Evolutionary conservation across 2,888 invertebrate species (phyloP), one percentile per base, ranked within the genome.

Genomic region (Eupithecia subumbrata): DNA sequence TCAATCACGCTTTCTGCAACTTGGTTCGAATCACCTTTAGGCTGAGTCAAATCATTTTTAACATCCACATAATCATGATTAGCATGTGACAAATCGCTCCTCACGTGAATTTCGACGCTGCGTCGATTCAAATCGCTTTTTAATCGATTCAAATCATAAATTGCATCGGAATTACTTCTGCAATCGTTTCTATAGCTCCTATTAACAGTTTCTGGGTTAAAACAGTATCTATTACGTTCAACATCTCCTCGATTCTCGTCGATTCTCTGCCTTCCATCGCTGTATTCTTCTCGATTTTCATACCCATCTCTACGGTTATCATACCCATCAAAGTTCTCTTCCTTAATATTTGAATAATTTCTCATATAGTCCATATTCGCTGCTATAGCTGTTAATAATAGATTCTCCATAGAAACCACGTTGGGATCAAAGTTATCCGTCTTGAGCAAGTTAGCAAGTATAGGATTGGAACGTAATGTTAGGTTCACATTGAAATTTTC

Each of bases 301-400:
- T 56, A 56, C 2, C 71, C 73, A n/a, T 30, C 34, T 9, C 40
- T 67, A 12, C 22, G 22, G 43, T 22, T 67, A 22, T 67, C 67
- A 67, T 2, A 43, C 1, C 60, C 60, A 22, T 82, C 80, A 25
- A 73, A 72, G 14, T 73, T 70, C 43, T 80, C 80, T 1, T 82
- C 79, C 74, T 87, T 85, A 69, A 87, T 81, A 25, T 85, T 83
- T 0, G 79, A 70, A 14, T 91, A 80, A 76, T 87, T 90, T 0
- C 86, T 84, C n/a, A 94, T 82, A 82, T 91, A 93, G 66, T 92
- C 90, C 90, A 92, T 90, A 76, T 89, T 93, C 0, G 88, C 87
- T 0, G 89, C 87, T 25, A 93, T 77, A 0, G 91, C 91, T 0
- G 90, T 84, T 88, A 92, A 88, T 0, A 94, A 83, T 56, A 93